Evolutionary conservation across 2,113 vertebrate species (phyloP).

Genomic region (Marcusenius ussheri): DNA sequence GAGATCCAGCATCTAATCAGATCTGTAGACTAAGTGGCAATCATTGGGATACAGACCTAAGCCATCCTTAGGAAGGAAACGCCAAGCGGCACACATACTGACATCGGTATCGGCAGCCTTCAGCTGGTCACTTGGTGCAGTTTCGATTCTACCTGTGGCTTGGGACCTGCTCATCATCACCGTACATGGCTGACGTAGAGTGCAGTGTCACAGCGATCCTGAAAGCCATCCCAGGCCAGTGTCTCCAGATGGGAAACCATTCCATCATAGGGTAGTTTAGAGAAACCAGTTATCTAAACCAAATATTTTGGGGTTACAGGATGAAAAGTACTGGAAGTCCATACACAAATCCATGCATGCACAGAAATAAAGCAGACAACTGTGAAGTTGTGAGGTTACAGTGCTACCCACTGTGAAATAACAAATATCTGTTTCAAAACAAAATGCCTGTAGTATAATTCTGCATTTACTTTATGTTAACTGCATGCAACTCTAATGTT

Average conservation of each 20-base stretch:
- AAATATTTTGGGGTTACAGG: neutral
- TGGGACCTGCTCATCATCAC: neutral
- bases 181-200: neutral
- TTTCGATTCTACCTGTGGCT: neutral
- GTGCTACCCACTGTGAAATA: neutral
- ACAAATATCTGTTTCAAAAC: neutral
- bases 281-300: neutral
- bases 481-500: neutral
- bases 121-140: neutral
- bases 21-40: neutral
- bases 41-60: neutral
- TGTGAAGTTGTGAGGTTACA: neutral
- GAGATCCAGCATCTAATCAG: neutral
- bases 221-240: neutral
- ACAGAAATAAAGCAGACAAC: neutral
- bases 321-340: neutral
- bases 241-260: neutral
- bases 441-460: neutral
- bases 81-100: neutral
- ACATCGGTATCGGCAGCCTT: neutral
- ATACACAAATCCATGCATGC: neutral
- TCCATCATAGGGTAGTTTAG: neutral
- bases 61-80: neutral
- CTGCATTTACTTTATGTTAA: neutral
- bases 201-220: neutral